Evolutionary conservation across 2,113 vertebrate species (phyloP).

Genomic region (Poeciliopsis retropinna): DNA sequence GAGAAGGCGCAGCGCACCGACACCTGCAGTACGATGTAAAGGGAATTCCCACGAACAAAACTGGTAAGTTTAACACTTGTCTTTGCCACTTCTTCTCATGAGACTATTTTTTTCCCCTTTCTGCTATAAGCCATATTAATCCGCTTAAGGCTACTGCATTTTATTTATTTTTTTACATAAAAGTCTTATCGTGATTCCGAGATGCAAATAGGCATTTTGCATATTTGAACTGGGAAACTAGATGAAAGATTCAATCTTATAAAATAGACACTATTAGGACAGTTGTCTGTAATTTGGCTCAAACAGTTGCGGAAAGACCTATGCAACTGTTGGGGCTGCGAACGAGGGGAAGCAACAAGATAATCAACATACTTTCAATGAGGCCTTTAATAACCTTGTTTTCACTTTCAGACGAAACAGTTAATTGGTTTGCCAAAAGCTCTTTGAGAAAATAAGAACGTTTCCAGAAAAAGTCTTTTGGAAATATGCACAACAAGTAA

Average conservation of each 20-base stretch:
- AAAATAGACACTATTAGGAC: neutral
- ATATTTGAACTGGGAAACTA: neutral
- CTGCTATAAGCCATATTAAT: neutral
- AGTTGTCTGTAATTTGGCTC: conserved; percentile 15
- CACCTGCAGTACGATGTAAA: conserved; percentile 75
- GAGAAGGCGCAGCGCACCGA: conserved; percentile 67
- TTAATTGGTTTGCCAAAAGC: neutral
- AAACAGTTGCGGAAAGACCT: conserved; percentile 1
- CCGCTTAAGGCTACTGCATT: neutral
- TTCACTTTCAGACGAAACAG: conserved; percentile 7
- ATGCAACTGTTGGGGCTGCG: conserved; percentile 16
- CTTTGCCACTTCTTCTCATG: conserved; percentile 12
- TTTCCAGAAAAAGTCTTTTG: neutral
- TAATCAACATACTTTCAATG: conserved; percentile 2
- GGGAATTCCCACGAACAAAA: conserved; percentile 65
- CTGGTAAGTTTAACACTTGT: conserved; percentile 72
- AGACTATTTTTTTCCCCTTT: neutral
- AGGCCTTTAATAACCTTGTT: conserved; percentile 12
- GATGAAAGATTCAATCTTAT: conserved; percentile 3
- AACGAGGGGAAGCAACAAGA: conserved; percentile 23
- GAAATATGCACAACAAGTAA: neutral
- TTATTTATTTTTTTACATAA: neutral
- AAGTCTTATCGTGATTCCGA: conserved; percentile 1
- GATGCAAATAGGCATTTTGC: no score
- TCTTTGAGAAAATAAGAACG: neutral